phyloP scores from a whole-genome alignment of 2,113 vertebrate genomes.

The Bagarius yarrelli region DNA sequence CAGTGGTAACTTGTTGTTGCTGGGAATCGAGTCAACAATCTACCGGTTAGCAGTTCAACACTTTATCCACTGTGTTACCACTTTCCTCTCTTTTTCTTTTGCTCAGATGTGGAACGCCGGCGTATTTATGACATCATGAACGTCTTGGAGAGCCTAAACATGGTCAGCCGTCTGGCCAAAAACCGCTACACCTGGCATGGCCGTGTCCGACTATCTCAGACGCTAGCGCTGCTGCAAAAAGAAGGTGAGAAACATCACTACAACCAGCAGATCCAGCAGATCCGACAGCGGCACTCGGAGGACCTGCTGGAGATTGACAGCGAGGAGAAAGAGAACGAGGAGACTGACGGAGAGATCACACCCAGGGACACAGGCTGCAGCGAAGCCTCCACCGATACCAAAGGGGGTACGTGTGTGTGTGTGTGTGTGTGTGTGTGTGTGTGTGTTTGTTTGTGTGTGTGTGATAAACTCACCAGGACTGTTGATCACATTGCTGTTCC shows the following conservation, averaged over 20 bases:
- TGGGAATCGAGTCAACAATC: no score
- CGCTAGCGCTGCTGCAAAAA: conserved; percentile 80
- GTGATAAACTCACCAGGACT: no score
- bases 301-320: conserved; percentile 71
- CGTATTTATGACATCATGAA: conserved; percentile 98
- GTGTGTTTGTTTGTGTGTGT: no score
- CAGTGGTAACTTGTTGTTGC: no score
- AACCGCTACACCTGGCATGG: conserved; percentile 93
- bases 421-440: no score
- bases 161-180: conserved; percentile 94
- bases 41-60: no score
- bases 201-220: conserved; percentile 80
- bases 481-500: no score
- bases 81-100: not conserved
- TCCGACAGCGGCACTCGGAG: conserved; percentile 77
- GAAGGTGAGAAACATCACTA: conserved; percentile 85
- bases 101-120: conserved; percentile 84
- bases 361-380: conserved; percentile 70
- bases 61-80: no score
- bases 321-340: conserved; percentile 73
- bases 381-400: conserved; percentile 88
- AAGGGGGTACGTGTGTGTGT: conserved; percentile 78
- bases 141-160: conserved; percentile 92
- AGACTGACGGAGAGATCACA: conserved; percentile 38
- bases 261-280: conserved; percentile 82